Evolutionary conservation across 2,113 vertebrate genomes (phyloP).

Genomic region (Vulpes lagopus): DNA sequence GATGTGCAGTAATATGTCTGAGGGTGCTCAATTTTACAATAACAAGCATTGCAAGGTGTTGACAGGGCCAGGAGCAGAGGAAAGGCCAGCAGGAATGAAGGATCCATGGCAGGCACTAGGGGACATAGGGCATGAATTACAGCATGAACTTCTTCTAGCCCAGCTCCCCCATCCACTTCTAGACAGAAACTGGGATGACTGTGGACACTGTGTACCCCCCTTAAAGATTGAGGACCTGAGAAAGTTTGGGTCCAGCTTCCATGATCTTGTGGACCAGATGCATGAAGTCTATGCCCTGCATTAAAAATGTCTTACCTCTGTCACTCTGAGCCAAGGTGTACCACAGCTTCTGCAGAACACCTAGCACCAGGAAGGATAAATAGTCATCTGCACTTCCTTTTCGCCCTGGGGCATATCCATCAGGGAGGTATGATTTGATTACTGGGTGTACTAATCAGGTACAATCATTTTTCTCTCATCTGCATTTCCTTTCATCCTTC

Average conservation of each 20-base stretch:
- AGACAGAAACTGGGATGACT: background rate
- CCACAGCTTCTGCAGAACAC: background rate
- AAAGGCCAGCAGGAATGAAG: slow-evolving; percentile 33
- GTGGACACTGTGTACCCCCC: background rate
- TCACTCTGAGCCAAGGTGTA: background rate
- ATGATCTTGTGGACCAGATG: background rate
- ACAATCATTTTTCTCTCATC: background rate
- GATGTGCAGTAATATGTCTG: slow-evolving; percentile 10
- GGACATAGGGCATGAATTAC: background rate
- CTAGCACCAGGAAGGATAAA: background rate
- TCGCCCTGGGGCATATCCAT: background rate
- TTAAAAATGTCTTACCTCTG: background rate
- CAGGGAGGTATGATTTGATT: background rate
- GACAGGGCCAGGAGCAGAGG: slow-evolving; percentile 27
- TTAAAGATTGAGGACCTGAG: background rate
- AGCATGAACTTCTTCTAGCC: background rate
- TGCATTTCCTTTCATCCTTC: slow-evolving; percentile 33
- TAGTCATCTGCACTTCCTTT: background rate
- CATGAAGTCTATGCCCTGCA: background rate
- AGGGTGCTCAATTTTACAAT: background rate
- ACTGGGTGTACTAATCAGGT: background rate
- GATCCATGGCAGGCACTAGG: background rate
- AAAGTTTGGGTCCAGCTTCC: background rate
- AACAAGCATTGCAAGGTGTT: background rate
- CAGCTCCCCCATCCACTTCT: too few relatives aligned